phyloP scores from a whole-genome alignment of 1,140 invertebrate genomes.

The Drosophila bipectinata region DNA sequence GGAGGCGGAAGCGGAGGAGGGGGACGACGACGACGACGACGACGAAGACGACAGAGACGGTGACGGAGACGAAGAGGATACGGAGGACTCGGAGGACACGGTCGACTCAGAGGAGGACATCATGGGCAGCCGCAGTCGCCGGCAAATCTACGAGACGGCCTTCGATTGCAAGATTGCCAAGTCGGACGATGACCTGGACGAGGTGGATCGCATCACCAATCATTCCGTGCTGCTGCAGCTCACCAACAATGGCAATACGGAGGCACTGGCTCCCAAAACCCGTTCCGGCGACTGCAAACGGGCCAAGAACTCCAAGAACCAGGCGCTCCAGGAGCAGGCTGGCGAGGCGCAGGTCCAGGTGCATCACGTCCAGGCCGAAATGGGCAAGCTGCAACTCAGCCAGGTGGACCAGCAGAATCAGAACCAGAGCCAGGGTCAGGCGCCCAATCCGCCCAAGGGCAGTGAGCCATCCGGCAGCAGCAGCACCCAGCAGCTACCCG shows the following conservation, averaged over 20 bases:
- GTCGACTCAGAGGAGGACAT: slow-evolving; percentile 63
- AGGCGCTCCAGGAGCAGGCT: slow-evolving; percentile 73
- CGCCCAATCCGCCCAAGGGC: not conserved
- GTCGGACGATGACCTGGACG: slow-evolving; percentile 92
- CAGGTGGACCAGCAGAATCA: slow-evolving; percentile 68
- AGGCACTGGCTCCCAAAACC: slow-evolving; percentile 10
- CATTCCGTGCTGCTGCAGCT: slow-evolving; percentile 89
- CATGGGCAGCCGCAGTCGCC: slow-evolving; percentile 82
- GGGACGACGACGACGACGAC: slow-evolving; percentile 9
- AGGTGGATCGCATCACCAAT: slow-evolving; percentile 91
- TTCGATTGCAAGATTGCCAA: slow-evolving; percentile 94
- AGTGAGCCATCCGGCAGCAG: not conserved
- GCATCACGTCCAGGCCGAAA: slow-evolving; percentile 84
- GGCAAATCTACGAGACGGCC: slow-evolving; percentile 94
- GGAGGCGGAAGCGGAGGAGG: slow-evolving; percentile 1
- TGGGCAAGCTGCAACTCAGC: slow-evolving; percentile 84
- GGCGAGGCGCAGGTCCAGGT: slow-evolving; percentile 52
- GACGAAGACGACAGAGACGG: slow-evolving; percentile 46
- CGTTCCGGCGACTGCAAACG: slow-evolving; percentile 77
- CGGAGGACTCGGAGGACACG: slow-evolving; percentile 26
- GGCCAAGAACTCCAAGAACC: slow-evolving; percentile 79
- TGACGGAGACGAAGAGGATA: slow-evolving; percentile 14
- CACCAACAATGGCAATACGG: slow-evolving; percentile 83
- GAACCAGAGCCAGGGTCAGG: slow-evolving; percentile 49
- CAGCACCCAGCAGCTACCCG: slow-evolving; percentile 85